Evolutionary conservation across 1,140 invertebrate species (phyloP).

Genomic region (Adoxophyes honmai): DNA sequence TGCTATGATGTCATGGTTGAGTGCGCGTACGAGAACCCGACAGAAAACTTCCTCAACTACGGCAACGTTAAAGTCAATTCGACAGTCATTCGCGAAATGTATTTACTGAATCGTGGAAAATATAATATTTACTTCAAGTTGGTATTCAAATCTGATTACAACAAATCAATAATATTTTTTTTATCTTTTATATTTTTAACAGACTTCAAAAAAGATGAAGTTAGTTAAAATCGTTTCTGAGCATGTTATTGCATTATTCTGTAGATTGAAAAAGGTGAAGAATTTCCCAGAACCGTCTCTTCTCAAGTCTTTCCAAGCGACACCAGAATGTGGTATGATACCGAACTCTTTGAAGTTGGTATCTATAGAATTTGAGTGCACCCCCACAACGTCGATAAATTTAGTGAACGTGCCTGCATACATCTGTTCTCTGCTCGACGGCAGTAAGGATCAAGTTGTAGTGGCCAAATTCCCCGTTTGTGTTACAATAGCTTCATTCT

Average conservation of each 20-base stretch:
- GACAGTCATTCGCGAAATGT: slow-evolving; percentile 49
- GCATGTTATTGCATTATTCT: too few species aligned
- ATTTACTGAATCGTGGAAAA: slow-evolving; percentile 62
- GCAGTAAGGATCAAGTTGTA: slow-evolving; percentile 62
- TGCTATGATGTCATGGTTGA: slow-evolving; percentile 70
- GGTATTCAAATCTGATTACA: slow-evolving; percentile 21
- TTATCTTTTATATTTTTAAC: slow-evolving; percentile 1
- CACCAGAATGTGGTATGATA: slow-evolving; percentile 50
- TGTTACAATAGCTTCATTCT: slow-evolving; percentile 64
- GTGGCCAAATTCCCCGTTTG: slow-evolving; percentile 66
- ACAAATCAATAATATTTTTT: slow-evolving; percentile 1
- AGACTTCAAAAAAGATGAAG: too few species aligned
- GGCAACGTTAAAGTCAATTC: slow-evolving; percentile 71
- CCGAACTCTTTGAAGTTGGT: slow-evolving; percentile 44
- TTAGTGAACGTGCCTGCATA: slow-evolving; percentile 57
- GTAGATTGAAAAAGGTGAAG: slow-evolving; percentile 62
- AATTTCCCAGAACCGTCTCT: slow-evolving; percentile 63
- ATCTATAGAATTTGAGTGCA: slow-evolving; percentile 57
- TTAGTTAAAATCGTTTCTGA: too few species aligned
- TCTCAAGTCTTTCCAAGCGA: slow-evolving; percentile 48
- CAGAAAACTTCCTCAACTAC: slow-evolving; percentile 56
- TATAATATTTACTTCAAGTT: slow-evolving; percentile 68
- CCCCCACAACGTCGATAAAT: slow-evolving; percentile 58
- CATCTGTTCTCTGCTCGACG: slow-evolving; percentile 59
- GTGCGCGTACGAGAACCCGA: slow-evolving; percentile 54